phyloP scores from a whole-genome alignment of 2,888 invertebrate genomes.

The Dynastes maya region DNA sequence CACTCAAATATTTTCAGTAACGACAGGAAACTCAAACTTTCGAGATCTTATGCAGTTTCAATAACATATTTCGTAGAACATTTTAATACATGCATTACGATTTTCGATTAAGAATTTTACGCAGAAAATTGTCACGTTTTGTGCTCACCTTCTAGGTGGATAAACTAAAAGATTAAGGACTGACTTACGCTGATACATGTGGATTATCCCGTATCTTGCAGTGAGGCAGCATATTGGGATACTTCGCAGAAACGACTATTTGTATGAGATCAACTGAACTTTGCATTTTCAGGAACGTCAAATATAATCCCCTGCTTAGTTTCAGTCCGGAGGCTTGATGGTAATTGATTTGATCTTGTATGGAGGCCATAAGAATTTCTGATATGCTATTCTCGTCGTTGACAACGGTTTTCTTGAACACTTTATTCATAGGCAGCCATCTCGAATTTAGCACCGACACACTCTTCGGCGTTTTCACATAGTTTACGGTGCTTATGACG shows the following conservation, averaged over 20 bases:
- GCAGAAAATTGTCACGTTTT: too few species aligned
- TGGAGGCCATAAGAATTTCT: slow-evolving; percentile 89
- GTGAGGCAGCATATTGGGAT: slow-evolving; percentile 96
- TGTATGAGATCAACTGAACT: slow-evolving; percentile 96
- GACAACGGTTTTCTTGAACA: slow-evolving; percentile 82
- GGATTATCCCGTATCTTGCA: slow-evolving; percentile 95
- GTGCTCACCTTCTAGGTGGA: too few species aligned
- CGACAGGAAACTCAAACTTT: too few species aligned
- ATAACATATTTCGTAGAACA: too few species aligned
- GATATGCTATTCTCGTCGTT: slow-evolving; percentile 84
- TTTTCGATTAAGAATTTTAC: too few species aligned
- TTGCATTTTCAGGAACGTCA: slow-evolving; percentile 97
- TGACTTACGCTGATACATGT: slow-evolving; percentile 92
- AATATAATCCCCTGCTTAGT: slow-evolving; percentile 90
- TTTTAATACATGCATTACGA: too few species aligned
- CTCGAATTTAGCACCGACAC: slow-evolving; percentile 92
- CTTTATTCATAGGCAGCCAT: slow-evolving; percentile 92
- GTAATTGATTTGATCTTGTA: slow-evolving; percentile 84
- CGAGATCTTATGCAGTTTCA: too few species aligned
- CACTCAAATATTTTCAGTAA: too few species aligned
- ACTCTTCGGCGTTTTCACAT: slow-evolving; percentile 85
- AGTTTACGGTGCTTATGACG: slow-evolving; percentile 90
- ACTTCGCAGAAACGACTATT: slow-evolving; percentile 92
- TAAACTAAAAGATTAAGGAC: background rate
- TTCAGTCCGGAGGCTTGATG: slow-evolving; percentile 88